Evolutionary conservation across 2,797 vertebrate genomes (phyloP).

Genomic region (Darevskia nairensis): DNA sequence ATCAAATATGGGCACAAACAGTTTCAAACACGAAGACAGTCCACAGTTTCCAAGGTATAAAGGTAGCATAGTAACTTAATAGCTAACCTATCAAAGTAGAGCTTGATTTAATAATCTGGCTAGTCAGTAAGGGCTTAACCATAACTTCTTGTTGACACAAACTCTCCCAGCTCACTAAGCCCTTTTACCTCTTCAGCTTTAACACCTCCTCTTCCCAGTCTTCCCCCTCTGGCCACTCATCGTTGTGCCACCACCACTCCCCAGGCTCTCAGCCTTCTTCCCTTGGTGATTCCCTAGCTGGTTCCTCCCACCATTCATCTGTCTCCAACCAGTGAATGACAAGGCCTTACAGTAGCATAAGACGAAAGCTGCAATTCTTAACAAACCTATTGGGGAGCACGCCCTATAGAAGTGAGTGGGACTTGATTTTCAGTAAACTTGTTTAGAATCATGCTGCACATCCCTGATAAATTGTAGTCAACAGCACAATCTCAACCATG

Average conservation of each 20-base stretch:
- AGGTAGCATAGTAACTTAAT: background rate
- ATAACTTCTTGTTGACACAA: no score
- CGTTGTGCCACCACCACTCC: no score
- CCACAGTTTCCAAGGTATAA: background rate
- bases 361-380: background rate
- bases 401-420: background rate
- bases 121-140: background rate
- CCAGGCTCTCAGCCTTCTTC: no score
- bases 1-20: background rate
- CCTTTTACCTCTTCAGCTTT: no score
- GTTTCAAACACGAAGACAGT: background rate
- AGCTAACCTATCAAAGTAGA: background rate
- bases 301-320: no score
- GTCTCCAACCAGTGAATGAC: no score
- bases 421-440: background rate
- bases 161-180: no score
- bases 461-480: background rate
- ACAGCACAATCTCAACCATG: background rate
- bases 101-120: background rate
- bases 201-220: no score
- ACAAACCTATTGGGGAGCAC: background rate
- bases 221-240: no score
- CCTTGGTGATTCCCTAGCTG: no score
- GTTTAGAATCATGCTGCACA: background rate
- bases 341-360: background rate